Base-by-base conservation (phyloP, 2,888 invertebrate species). In the Pyralis farinalis region DNA sequence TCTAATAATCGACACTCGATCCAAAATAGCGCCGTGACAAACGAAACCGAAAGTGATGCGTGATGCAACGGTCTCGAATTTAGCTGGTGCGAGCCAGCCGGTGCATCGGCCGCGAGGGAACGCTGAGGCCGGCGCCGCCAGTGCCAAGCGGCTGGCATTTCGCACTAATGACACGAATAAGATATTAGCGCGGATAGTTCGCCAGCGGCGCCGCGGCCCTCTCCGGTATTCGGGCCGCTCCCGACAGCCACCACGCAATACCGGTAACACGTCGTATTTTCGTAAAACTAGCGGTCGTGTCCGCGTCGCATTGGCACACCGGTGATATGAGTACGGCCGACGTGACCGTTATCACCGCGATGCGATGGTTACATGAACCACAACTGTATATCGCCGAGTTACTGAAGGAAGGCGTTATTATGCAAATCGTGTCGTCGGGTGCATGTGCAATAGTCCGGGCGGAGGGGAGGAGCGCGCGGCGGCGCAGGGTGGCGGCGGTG, bases 141-240 rank as follows among this genome's bases (percentile, higher is more conserved):
- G 62, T 86, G 87, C 87, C 87, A 87, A 87, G 70, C 77, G 66
- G 76, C 73, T 87, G 87, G 83, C 87, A 88, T 87, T 88, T 88
- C 75, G 85, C 84, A 71, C 86, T 82, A 85, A 85, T 85, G 87
- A 86, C 87, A 86, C 85, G 75, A 85, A 86, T 86, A 83, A 86
- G 86, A 87, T 85, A 87, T 86, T 83, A 82, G 80, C 79, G 74
- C 77, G 75, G 80, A 84, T 83, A 81, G 75, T 64, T 63, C 62
- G 63, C 63, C 66, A 65, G 58, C 59, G 68, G 59, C 67, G 69
- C 63, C 69, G 70, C 54, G 66, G 69, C 59, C 63, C 45, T 59
- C 63, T 59, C 60, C 60, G 68, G 73, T 78, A 82, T 82, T 77
- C 73, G 66, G 75, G 74, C 55, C 79, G 64, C 71, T 69, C 64